phyloP scores from a whole-genome alignment of 2,113 vertebrate genomes.

The Hydropotes inermis region DNA sequence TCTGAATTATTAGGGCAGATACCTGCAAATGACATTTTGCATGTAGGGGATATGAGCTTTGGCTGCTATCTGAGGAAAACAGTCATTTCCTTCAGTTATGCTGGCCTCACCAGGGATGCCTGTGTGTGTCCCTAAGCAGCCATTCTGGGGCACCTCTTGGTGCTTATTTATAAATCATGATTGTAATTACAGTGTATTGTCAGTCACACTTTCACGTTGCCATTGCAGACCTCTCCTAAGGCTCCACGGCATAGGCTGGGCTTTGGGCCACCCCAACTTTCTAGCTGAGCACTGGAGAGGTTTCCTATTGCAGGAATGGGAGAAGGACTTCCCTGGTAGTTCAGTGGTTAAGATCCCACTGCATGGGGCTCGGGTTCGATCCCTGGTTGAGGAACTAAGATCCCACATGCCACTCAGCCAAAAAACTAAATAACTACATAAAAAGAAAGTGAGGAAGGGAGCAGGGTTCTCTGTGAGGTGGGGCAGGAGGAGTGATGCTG shows the following conservation, averaged over 20 bases:
- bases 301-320: not conserved
- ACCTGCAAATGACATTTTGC: not conserved
- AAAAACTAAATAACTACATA: not conserved
- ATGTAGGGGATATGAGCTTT: not conserved
- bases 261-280: not conserved
- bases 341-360: not conserved
- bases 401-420: not conserved
- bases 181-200: slow-evolving; percentile 47
- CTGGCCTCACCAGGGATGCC: not conserved
- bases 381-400: not conserved
- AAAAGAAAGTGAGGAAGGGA: not conserved
- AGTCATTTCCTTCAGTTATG: not conserved
- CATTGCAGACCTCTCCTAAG: not conserved
- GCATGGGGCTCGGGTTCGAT: not conserved
- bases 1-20: not conserved
- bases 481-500: not conserved
- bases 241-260: not conserved
- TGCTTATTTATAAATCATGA: slow-evolving; percentile 60
- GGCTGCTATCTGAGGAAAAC: not conserved
- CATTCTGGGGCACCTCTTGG: slow-evolving; percentile 17
- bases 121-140: slow-evolving; percentile 1
- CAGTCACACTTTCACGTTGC: not conserved
- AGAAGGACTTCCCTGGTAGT: not conserved
- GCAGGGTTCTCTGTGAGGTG: not conserved
- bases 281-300: not conserved